Evolutionary conservation across 2,797 vertebrate genomes (phyloP), one percentile per base, ranked within the genome.

Genomic region (Jordanella pulchra): DNA sequence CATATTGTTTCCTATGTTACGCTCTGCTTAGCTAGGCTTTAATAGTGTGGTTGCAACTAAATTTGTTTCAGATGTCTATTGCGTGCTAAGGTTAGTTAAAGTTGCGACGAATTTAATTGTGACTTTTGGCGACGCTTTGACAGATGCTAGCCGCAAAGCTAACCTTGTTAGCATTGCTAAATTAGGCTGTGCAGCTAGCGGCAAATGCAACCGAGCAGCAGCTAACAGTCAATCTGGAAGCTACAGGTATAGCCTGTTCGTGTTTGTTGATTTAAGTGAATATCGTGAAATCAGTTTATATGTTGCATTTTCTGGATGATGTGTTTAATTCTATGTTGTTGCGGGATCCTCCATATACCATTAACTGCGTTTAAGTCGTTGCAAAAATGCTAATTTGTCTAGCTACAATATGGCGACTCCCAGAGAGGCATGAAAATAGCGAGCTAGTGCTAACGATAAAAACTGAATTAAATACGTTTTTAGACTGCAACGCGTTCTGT

Each of bases 351-450:
- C 50, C 0, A 45, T 17, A 32, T 45, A 32, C 17, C 28, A 47
- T 54, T 77, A 85, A 61, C 61, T 45, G 51, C 58, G 76, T 60
- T 72, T 65, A 78, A 75, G 4, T 2, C 61, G 63, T 45, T 82
- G 72, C 72, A 80, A 70, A 55, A 82, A 88, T 80, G 88, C 82
- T 86, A 86, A 81, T 82, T 74, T 84, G 69, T 68, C 45, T 90
- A 90, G 90, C 90, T 88, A 93, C 94, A 95, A 95, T 85, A 95
- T 95, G 94, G 94, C 93, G 93, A 93, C 93, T 94, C 90, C 93
- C 93, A 94, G 80, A 91, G 93, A 92, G 76, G 93, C 92, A 92
- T 94, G 92, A 94, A 94, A 93, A 94, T 89, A 93, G 91, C 89
- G 84, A 88, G 86, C 86, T 90, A 77, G 83, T 84, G 86, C 77